Percentiles rank a stretch among this genome's conserved stretches.
Evolutionary conservation across 2,113 vertebrate genomes (phyloP).

Genomic region (Orientallactaga bullata): DNA sequence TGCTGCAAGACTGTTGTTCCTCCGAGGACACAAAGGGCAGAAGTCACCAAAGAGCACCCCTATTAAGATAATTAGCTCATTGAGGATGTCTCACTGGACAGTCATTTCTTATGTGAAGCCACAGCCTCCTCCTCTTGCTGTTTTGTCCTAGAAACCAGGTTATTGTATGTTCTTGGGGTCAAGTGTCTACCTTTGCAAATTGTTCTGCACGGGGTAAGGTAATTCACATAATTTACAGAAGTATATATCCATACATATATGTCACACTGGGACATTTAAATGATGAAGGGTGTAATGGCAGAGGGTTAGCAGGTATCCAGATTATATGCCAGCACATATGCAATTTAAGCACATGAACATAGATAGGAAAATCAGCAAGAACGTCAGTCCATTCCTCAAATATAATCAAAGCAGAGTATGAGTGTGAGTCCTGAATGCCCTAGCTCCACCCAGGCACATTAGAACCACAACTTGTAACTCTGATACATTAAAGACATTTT

Average conservation of each 20-base stretch:
- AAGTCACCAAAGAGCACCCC: slow-evolving; percentile 71
- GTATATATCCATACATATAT: too few relatives aligned
- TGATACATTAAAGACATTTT: neutral
- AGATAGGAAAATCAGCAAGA: slow-evolving; percentile 28
- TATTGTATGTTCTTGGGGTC: neutral
- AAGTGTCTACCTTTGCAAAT: slow-evolving; percentile 30
- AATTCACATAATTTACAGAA: neutral
- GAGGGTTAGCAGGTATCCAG: neutral
- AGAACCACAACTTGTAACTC: neutral
- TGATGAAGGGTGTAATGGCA: neutral
- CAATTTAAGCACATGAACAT: neutral
- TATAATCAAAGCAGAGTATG: neutral
- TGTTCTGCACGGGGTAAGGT: neutral
- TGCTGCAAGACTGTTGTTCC: slow-evolving; percentile 72
- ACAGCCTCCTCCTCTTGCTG: neutral
- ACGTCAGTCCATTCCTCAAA: neutral
- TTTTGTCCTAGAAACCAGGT: slow-evolving; percentile 26
- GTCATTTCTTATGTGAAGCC: slow-evolving; percentile 9
- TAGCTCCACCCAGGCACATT: neutral
- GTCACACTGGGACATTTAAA: neutral
- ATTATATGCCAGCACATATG: neutral
- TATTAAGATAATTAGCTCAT: slow-evolving; percentile 72
- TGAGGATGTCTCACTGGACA: slow-evolving; percentile 42
- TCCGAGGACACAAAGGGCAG: slow-evolving; percentile 52
- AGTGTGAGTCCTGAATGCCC: neutral